Evolutionary conservation across 1,140 invertebrate species (phyloP), one percentile per base, ranked within the genome.

Genomic region (Hydropsyche tenuis): DNA sequence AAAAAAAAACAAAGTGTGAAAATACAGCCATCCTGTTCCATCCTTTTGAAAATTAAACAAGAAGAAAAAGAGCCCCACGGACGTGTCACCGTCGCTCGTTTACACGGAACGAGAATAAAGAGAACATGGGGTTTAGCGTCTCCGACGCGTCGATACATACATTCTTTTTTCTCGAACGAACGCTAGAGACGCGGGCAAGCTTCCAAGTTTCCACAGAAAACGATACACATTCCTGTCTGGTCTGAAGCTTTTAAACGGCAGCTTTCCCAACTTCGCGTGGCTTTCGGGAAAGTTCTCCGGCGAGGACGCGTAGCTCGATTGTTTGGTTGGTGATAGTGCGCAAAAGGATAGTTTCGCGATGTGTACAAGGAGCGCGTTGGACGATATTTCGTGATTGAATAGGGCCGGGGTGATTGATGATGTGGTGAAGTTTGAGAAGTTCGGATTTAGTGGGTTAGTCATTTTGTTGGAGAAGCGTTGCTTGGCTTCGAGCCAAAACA

Each of bases 191-290:
- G 18, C 45, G 37, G 65, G 65, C 42, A 43, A 27, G 37, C 37
- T 22, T 45, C 65, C 65, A 68, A 68, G 45, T 48, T 68, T 68
- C 22, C 42, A 27, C 65, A 23, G 65, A 27, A 48, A 46, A 68
- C 45, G 65, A 68, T 68, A 68, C 65, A 48, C 42, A 68, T 68
- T 68, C 56, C 56, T 25, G 56, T 60, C 56, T 60, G 56, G 56
- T 27, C 56, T 27, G 56, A 60, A 60, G 23, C 56, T 60, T 60
- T 60, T n/a, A 2, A 4, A 25, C 7, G 23, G 11, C 22, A 60
- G 56, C 22, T 60, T 23, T 60, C 25, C 22, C 56, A 60, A 60
- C 56, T 60, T 9, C 30, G 30, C 30, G 30, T 4, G 30, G 30
- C 30, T 37, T 37, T 37, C 30, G 3, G 30, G 9, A 37, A 37